Base-by-base conservation (phyloP, 2,888 invertebrate genomes). In the Megaustenia siamemsis region DNA sequence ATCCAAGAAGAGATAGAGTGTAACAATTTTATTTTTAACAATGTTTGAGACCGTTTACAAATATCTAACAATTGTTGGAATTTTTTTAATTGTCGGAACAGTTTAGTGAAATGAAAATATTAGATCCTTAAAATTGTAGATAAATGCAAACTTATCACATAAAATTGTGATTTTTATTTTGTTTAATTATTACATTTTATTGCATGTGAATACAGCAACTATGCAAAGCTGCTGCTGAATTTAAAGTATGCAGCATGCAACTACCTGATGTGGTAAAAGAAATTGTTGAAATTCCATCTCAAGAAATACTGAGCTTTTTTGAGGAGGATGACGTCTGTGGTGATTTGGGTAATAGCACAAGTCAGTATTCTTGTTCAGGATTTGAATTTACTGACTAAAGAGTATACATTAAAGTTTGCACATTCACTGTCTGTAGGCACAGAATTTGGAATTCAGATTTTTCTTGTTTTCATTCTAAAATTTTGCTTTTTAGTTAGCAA, bases 361-460 rank as follows among this genome's bases (percentile, higher is more conserved):
- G 80, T 81, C 69, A 81, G 71, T 28, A 49, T 43, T 79, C 45
- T 49, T 79, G 35, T 21, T 66, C 68, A 79, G 79, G 49, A 68
- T 79, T 35, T 79, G 35, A 45, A 40, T 45, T 45, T 38, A 45
- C 28, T 68, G 69, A 10, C 68, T 69, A 69, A 32, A 69, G 49
- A 69, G 6, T 45, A 81, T n/a, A 10, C 15, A 40, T 35, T 81
- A 21, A 69, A 45, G 53, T 28, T 78, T 78, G 0, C 53, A 49
- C 10, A 24, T 12, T 56, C 4, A 18, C 56, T 71, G 35, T n/a
- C n/a, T n/a, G n/a, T n/a, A n/a, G n/a, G n/a, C n/a, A n/a, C n/a
- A n/a, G n/a, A n/a, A n/a, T n/a, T n/a, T n/a, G n/a, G n/a, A n/a
- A 32, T 24, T 32, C 8, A 24, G 8, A 43, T 28, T 43, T 43